Evolutionary conservation across 2,797 vertebrate species (phyloP).

Genomic region (Tinamus major): DNA sequence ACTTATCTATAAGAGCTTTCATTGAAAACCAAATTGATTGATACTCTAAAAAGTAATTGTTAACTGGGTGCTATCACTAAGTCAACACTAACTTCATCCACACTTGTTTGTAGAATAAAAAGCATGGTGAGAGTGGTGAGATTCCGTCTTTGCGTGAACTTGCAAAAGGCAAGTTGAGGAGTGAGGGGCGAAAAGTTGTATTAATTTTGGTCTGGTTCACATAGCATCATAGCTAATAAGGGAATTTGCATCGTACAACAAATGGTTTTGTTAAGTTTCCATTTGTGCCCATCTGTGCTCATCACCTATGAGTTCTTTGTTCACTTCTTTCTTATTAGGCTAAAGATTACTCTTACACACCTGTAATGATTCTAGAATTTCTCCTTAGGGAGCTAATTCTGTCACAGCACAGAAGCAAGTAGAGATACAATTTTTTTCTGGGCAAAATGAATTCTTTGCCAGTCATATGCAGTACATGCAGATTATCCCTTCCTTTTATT

Average conservation of each 20-base stretch:
- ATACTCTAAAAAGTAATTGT: neutral
- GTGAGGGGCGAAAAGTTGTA: neutral
- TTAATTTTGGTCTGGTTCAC: neutral
- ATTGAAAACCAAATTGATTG: neutral
- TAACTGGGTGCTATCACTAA: neutral
- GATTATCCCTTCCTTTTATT: neutral
- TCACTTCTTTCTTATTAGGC: neutral
- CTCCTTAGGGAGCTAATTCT: neutral
- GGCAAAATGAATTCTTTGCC: neutral
- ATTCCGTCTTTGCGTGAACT: neutral
- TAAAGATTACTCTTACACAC: neutral
- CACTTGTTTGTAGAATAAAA: neutral
- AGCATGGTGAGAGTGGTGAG: rapidly evolving
- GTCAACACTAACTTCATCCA: neutral
- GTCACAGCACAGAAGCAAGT: neutral
- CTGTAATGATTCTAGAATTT: neutral
- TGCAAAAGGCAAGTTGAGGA: neutral
- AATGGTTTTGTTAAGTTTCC: neutral
- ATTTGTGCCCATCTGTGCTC: neutral
- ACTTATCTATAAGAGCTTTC: neutral
- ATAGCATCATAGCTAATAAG: neutral
- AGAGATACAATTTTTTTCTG: neutral
- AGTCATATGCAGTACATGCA: neutral
- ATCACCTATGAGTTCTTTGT: neutral
- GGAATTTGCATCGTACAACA: neutral